Conservation (phyloP, 37 sponge, comb jelly and placozoan species). For the Oopsacas minuta region DNA sequence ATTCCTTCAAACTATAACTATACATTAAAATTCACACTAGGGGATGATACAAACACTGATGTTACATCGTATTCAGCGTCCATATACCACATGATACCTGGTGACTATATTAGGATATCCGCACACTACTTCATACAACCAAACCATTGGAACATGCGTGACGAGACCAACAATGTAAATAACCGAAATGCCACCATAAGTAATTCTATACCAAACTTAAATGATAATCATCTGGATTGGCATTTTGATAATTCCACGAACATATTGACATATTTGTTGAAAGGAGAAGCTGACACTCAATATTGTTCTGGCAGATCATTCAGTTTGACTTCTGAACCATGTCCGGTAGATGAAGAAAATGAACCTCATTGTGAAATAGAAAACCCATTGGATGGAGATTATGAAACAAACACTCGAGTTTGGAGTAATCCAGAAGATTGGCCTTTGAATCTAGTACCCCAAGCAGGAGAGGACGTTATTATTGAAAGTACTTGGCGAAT, state of each 20-base stretch:
- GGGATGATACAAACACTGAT: background rate
- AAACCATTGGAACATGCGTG: background rate
- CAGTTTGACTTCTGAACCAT: constrained; percentile 41
- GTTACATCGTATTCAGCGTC: background rate
- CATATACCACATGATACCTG: background rate
- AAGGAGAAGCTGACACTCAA: constrained; percentile 27
- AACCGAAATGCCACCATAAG: background rate
- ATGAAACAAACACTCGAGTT: constrained; percentile 24
- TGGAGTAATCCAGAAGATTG: constrained; percentile 57
- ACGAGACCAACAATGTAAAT: background rate
- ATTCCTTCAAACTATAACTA: background rate
- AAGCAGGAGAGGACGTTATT: constrained; percentile 43
- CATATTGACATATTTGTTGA: constrained; percentile 51
- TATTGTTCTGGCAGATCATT: constrained; percentile 23
- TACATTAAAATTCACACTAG: background rate
- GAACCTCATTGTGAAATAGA: background rate
- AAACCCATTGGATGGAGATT: constrained; percentile 21
- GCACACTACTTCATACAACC: background rate
- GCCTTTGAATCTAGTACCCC: constrained; percentile 35
- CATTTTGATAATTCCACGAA: constrained; percentile 47
- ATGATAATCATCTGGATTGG: constrained; percentile 26
- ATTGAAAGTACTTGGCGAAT: constrained; percentile 48
- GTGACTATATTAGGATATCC: background rate
- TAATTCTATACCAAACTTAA: background rate
- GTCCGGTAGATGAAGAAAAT: constrained; percentile 53